Base-by-base conservation (phyloP, 2,888 invertebrate species). In the Electrophaes corylata region DNA sequence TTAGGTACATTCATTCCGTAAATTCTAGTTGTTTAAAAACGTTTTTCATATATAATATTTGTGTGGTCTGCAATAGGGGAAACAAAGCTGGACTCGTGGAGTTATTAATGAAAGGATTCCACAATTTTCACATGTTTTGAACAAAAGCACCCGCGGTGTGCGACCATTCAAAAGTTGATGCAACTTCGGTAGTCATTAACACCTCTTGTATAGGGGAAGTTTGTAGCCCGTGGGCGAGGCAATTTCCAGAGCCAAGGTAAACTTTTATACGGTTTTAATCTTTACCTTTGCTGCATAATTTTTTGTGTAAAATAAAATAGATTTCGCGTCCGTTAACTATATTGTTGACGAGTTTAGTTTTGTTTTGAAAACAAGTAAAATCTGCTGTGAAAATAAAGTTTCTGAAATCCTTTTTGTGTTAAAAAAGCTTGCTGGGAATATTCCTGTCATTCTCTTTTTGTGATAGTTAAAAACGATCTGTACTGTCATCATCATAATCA, bases 231-330 rank as follows among this genome's bases (percentile, higher is more conserved):
- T 19, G 1, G 12, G 48, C 16, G 12, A 19, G 18, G 39, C 12
- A 40, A 40, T 33, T 40, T 49, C 40, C 18, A 39, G 18, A 49
- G 39, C 26, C 12, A n/a, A 18, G 18, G 10, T 26, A 23, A 43
- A 43, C 26, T 43, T 26, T 40, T 26, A 26, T 3, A 5, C 16
- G 6, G 3, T 33, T 33, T 33, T 33, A 33, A 4, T 23, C 6
- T 23, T 33, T 12, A 33, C 33, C 33, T 12, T 33, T 33, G 33
- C n/a, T 33, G 12, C 6, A 29, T 4, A 10, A 11, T 29, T 1
- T 2, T 10, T 29, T 29, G 29, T 29, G 29, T 11, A 33, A 33
- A 33, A 5, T 33, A 12, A 33, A 33, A 33, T 4, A n/a, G 12
- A 4, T 12, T 33, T 33, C 29, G 11, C 11, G 8, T 29, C 8